Percentiles rank a stretch among this genome's conserved stretches.
phyloP scores from a whole-genome alignment of 2,113 vertebrate genomes.

The Zosterops pallidus region DNA sequence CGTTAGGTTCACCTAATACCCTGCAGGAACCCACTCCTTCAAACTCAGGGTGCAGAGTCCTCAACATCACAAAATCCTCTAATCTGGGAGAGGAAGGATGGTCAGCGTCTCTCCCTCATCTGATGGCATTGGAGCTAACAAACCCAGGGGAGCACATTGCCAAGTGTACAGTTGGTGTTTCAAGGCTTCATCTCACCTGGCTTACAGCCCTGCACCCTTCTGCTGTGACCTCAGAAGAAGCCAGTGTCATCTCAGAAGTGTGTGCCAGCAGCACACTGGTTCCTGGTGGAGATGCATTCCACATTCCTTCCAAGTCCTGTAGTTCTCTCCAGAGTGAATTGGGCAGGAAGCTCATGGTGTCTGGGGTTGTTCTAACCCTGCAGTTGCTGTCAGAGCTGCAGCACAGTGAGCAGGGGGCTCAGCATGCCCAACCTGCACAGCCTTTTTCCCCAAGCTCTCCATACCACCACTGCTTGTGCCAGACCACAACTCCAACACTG shows the following conservation, averaged over 20 bases:
- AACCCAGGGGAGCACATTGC: background rate
- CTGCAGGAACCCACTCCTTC: background rate
- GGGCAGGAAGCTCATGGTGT: background rate
- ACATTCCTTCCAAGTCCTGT: background rate
- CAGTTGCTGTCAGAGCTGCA: background rate
- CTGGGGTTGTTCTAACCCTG: background rate
- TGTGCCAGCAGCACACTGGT: background rate
- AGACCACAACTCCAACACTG: background rate
- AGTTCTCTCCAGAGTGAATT: background rate
- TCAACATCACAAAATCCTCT: background rate
- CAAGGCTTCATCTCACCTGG: background rate
- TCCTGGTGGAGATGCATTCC: background rate
- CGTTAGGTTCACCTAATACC: fast-evolving
- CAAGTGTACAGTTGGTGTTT: background rate
- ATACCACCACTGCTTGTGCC: background rate
- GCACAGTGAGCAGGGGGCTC: background rate
- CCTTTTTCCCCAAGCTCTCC: background rate
- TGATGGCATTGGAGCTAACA: background rate
- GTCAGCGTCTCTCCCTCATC: background rate
- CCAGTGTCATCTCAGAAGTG: background rate
- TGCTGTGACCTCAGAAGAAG: background rate
- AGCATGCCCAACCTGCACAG: background rate
- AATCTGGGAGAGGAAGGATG: background rate
- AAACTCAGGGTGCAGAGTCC: background rate
- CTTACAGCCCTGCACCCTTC: background rate